phyloP scores from a whole-genome alignment of 2,113 vertebrate genomes.

The Cathartes aura region DNA sequence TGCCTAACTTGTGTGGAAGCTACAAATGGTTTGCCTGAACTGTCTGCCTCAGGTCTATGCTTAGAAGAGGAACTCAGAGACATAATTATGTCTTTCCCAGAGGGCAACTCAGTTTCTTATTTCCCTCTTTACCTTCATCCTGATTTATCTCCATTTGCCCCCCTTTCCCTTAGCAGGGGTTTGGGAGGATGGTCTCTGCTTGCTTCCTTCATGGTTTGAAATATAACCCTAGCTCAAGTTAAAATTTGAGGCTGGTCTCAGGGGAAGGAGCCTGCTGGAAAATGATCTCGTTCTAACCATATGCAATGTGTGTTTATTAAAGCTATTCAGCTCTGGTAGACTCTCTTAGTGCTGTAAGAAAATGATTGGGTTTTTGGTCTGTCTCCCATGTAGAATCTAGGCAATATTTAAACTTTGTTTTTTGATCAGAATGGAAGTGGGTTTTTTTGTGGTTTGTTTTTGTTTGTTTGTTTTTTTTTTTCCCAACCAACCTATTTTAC shows the following conservation, averaged over 20 bases:
- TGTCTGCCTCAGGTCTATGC: neutral
- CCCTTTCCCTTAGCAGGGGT: neutral
- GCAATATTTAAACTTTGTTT: neutral
- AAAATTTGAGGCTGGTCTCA: neutral
- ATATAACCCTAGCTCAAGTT: neutral
- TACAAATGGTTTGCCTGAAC: neutral
- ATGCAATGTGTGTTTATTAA: neutral
- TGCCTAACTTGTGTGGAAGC: neutral
- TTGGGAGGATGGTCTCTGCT: neutral
- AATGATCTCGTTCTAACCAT: neutral
- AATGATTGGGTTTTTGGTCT: neutral
- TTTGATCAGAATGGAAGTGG: neutral
- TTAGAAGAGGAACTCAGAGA: neutral
- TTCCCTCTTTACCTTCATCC: neutral
- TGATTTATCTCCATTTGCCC: neutral
- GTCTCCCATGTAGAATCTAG: neutral
- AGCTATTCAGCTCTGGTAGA: neutral
- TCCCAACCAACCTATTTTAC: neutral
- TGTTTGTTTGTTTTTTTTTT: neutral
- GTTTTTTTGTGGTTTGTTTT: neutral
- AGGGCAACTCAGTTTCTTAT: neutral
- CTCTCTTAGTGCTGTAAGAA: neutral
- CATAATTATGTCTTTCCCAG: neutral
- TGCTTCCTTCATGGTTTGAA: neutral
- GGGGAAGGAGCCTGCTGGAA: neutral